A percentile compares a stretch with the other conserved stretches of the same genome.
These are phyloP conservation scores for Drosophila neotestacea DNA, from an alignment of 2,888 invertebrate species.

Conservation along the genomic window DNA sequence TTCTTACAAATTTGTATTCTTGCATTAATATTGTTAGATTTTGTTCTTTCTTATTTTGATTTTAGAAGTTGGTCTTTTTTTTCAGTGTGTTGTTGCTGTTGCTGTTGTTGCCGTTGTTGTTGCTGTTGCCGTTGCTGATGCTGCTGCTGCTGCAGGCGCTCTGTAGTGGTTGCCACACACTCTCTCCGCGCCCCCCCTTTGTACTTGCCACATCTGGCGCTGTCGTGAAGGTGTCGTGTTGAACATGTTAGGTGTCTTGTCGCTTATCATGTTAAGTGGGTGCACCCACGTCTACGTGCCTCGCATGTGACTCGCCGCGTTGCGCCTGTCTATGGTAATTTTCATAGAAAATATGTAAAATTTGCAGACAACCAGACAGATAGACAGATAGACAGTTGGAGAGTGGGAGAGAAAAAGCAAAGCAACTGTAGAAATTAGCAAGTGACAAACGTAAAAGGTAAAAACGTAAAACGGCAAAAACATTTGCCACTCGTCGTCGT, in stretches of 20 bases:
- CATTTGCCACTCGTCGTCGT: slow-evolving; percentile 68
- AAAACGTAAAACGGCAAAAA: slow-evolving; percentile 67
- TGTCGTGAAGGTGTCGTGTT: slow-evolving; percentile 80
- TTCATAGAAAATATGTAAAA: slow-evolving; percentile 80
- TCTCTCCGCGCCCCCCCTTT: not conserved
- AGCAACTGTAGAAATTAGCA: slow-evolving; percentile 69
- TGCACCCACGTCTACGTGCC: slow-evolving; percentile 76
- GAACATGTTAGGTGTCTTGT: slow-evolving; percentile 81
- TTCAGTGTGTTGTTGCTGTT: not conserved
- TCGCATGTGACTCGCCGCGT: slow-evolving; percentile 48
- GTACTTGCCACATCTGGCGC: slow-evolving; percentile 54
- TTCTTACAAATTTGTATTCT: no score
- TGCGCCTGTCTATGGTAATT: slow-evolving; percentile 74
- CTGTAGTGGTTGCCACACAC: slow-evolving; percentile 29
- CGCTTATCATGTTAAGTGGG: slow-evolving; percentile 80
- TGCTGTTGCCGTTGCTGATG: slow-evolving; percentile 4
- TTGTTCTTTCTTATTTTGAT: no score
- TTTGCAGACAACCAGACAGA: slow-evolving; percentile 42
- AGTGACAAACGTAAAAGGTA: slow-evolving; percentile 54
- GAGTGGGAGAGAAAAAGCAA: slow-evolving; percentile 33
- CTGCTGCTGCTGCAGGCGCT: slow-evolving; percentile 48
- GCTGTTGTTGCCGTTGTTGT: slow-evolving; percentile 3
- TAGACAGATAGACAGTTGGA: slow-evolving; percentile 20
- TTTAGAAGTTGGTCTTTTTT: no score
- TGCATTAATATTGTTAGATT: no score